Evolutionary conservation across 2,888 invertebrate genomes (phyloP), one percentile per base, ranked within the genome.

Genomic region (Anoncus sp.): DNA sequence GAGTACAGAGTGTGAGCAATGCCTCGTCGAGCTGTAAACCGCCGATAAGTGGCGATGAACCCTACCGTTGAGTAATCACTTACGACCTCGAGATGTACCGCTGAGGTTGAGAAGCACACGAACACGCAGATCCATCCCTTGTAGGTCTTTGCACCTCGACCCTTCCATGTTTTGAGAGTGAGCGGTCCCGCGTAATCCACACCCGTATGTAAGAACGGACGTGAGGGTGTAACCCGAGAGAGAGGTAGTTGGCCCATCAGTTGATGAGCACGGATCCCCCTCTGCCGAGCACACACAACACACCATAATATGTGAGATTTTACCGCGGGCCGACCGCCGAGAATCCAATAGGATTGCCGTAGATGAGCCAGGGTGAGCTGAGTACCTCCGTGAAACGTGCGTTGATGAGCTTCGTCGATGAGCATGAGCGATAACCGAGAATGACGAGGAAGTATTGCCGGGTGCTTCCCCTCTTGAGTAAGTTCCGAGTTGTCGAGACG

Each of bases 301-400:
- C n/a, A n/a, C n/a, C n/a, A n/a, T 43, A 67, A 31, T 10, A 83
- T 71, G 12, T 47, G 63, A 0, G 75, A 55, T 6, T 70, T 40
- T 0, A 82, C 67, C 9, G 74, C 71, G 14, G 51, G 51, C 22
- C 78, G 40, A 2, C 77, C 81, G 0, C 75, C 78, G 1, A 80
- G 12, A 0, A 83, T 77, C 83, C 83, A 84, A 53, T 67, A 83
- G 4, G 9, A 12, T 18, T 77, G 60, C 12, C 79, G 67, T 10
- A 72, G 18, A 18, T 60, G n/a, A 0, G 40, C 40, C 7, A 82
- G 45, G 0, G 79, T 83, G 0, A 71, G 10, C 40, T 83, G 81
- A 2, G 76, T 73, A 1, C 84, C 82, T 14, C 81, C 78, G 10
- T 80, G 79, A 4, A 84, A 27, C 0, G 80, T 80, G 5, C 27